phyloP scores from a whole-genome alignment of 2,888 invertebrate species.

The Anticlea derivata region DNA sequence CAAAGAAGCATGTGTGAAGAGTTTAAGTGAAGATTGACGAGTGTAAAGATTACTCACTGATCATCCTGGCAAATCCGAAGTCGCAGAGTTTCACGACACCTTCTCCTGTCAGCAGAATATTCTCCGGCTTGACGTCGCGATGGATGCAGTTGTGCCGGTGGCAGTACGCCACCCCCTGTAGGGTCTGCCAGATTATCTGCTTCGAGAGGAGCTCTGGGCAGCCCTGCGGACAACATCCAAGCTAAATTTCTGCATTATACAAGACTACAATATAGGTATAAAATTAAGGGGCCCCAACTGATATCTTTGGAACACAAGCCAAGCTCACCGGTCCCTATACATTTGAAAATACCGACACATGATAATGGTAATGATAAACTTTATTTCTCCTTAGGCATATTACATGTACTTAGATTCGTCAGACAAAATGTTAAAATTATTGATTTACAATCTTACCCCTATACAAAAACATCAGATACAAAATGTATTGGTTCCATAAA shows the following conservation, averaged over 20 bases:
- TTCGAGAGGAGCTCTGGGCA: constrained; percentile 95
- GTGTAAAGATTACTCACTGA: constrained; percentile 86
- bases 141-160: constrained; percentile 98
- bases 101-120: constrained; percentile 95
- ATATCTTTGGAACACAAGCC: background rate
- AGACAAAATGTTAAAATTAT: no score
- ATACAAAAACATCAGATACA: no score
- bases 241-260: no score
- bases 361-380: background rate
- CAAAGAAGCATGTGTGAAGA: no score
- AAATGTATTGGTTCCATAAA: no score
- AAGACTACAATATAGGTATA: no score
- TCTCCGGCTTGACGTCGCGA: constrained; percentile 99
- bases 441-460: no score
- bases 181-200: constrained; percentile 97
- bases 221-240: constrained; percentile 81
- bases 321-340: background rate
- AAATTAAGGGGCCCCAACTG: no score
- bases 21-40: no score
- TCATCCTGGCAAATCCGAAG: constrained; percentile 98
- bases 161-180: constrained; percentile 98
- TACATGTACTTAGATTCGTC: no score
- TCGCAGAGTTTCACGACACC: constrained; percentile 99
- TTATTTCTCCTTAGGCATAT: no score
- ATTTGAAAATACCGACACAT: background rate